Percentiles rank a stretch among this genome's conserved stretches.
phyloP scores from a whole-genome alignment of 2,888 invertebrate genomes.

The Zaprionus bogoriensis region DNA sequence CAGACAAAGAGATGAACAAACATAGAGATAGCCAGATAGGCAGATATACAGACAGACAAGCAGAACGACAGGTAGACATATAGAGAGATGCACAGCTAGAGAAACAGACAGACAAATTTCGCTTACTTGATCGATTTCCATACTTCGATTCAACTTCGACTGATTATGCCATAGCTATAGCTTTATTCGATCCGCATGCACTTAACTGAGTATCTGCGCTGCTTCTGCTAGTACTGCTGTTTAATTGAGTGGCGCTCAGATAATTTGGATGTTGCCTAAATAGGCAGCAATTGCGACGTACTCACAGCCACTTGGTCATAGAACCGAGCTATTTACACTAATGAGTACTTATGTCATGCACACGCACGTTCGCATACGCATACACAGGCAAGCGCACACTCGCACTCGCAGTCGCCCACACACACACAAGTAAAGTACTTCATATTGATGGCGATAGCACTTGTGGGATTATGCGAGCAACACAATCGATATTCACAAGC shows the following conservation, averaged over 20 bases:
- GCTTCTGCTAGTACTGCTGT: background rate
- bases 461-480: slow-evolving; percentile 56
- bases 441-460: slow-evolving; percentile 46
- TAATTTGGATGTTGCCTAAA: slow-evolving; percentile 39
- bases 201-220: background rate
- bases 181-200: slow-evolving; percentile 2
- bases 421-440: slow-evolving; percentile 7
- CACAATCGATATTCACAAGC: slow-evolving; percentile 56
- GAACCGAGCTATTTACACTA: slow-evolving; percentile 44
- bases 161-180: too few relatives aligned
- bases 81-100: too few relatives aligned
- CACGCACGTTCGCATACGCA: slow-evolving; percentile 18
- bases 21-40: too few relatives aligned
- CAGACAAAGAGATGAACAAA: too few relatives aligned
- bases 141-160: too few relatives aligned
- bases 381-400: background rate
- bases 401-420: slow-evolving; percentile 19
- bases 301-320: slow-evolving; percentile 16
- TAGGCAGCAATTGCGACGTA: slow-evolving; percentile 40
- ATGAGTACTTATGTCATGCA: slow-evolving; percentile 37
- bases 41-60: too few relatives aligned
- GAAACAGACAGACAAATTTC: too few relatives aligned
- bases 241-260: slow-evolving; percentile 38
- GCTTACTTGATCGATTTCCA: too few relatives aligned
- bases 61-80: too few relatives aligned